Evolutionary conservation across 1,140 invertebrate genomes (phyloP), one percentile per base, ranked within the genome.

Genomic region (Anagrus nilaparvatae): DNA sequence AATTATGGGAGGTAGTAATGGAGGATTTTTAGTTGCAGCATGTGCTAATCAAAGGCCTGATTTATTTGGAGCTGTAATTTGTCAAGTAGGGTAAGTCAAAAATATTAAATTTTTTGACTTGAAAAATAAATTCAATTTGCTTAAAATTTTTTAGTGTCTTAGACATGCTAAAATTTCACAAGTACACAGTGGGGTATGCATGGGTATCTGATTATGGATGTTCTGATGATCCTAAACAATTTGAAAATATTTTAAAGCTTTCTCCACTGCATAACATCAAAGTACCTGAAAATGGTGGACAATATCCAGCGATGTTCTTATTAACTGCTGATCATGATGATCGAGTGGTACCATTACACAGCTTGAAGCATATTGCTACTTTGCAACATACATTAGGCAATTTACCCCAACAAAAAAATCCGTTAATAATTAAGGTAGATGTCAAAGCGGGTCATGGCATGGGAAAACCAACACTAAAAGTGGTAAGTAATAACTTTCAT

Each of bases 321-420:
- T 61, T 93, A 40, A 98, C 95, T 17, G 96, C 88, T 13, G 94
- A 98, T 74, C 96, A 99, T 65, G 95, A 99, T 71, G 95, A 98
- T 71, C 78, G 95, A 47, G 94, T 97, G 39, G 91, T 95, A 38
- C 93, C 93, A 23, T 74, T 93, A 40, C 95, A 98, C 67, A 94
- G 91, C 40, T 75, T 97, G 5, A 99, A 99, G 70, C 90, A 87
- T 57, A 87, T 93, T 40, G 91, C 96, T 1, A 77, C 88, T 53
- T 66, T 99, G 31, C 96, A 99, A 59, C 67, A 92, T 53, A 72
- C 69, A 18, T 63, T 90, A 29, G 76, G 79, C 31, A 61, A 67
- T 29, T 58, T 74, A 13, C 54, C 75, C 2, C 69, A 74, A 46
- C 81, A 96, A 75, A 77, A 61, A n/a, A 93, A 91, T 57, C 95